Evolutionary conservation across 2,888 invertebrate genomes (phyloP), one percentile per base, ranked within the genome.

Genomic region (Dicyrtoma fusca): DNA sequence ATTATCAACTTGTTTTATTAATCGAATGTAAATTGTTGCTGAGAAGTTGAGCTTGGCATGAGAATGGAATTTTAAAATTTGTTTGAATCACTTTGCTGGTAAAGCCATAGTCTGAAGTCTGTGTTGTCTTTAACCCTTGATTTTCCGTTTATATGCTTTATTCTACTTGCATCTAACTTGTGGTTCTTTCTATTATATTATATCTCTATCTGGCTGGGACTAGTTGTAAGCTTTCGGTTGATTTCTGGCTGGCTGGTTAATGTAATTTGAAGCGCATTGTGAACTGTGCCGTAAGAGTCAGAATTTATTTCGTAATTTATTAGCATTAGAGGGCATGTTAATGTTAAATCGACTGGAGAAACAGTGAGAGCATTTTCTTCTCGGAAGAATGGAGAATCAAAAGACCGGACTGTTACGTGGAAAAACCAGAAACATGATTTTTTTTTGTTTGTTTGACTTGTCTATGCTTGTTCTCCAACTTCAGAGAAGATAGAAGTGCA

Each of bases 301-400:
- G 66, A 66, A 66, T 66, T 66, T 66, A 66, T 66, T 66, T 44
- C 21, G 53, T 53, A 66, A 66, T 66, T 66, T 66, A 66, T 66
- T 66, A 66, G 66, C 66, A 66, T 53, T 66, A 51, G 66, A 66
- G 66, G 19, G 53, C 53, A 66, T 66, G 66, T 66, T 66, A 66
- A 66, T 66, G 66, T 63, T 57, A 63, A 63, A 47, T 63, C 47
- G 47, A 45, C 47, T 45, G 19, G 45, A 63, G 63, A 62, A 44
- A 42, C 34, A 34, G 66, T 66, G 53, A 64, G 64, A 49, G 25
- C 26, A 26, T n/a, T 25, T 49, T 49, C 49, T 49, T 49, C 49
- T 49, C 17, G 5, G 42, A 61, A 44, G 17, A 34, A 61, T 61
- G 34, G 21, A 61, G 11, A 26, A 34, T 13, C 17, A 14, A 1